phyloP scores from a whole-genome alignment of 2,888 invertebrate genomes.

The Drosophila neonasuta region DNA sequence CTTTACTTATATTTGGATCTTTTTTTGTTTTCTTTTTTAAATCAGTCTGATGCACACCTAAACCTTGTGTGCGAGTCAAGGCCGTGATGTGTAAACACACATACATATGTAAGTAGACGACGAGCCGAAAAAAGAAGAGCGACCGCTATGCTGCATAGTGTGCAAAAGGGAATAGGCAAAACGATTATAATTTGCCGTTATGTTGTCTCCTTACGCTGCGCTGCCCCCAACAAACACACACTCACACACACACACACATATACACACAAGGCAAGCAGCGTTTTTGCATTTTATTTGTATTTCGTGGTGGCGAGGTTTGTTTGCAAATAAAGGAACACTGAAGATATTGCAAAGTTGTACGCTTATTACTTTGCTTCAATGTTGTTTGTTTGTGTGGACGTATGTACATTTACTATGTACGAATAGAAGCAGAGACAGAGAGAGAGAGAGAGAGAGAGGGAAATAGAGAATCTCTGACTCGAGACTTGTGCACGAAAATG shows the following conservation, averaged over 20 bases:
- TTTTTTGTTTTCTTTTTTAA: background rate
- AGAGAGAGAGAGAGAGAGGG: no score
- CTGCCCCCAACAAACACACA: background rate
- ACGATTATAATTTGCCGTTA: constrained; percentile 1
- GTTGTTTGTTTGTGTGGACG: background rate
- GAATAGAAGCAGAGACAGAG: background rate
- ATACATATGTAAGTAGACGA: background rate
- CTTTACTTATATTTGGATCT: background rate
- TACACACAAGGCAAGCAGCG: background rate
- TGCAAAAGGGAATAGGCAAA: constrained; percentile 1
- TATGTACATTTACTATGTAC: background rate
- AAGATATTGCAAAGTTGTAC: constrained; percentile 1
- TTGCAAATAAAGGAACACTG: constrained; percentile 1
- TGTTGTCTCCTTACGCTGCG: constrained; percentile 1
- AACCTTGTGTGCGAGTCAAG: constrained; percentile 1
- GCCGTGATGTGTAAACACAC: constrained; percentile 1
- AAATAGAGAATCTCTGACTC: background rate
- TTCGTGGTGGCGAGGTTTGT: constrained; percentile 1
- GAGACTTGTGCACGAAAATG: background rate
- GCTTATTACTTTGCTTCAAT: constrained; percentile 1
- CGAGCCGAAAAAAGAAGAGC: background rate
- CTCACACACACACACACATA: background rate
- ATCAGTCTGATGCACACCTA: constrained; percentile 2
- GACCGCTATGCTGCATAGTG: background rate
- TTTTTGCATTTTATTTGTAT: constrained; percentile 2